Base-by-base conservation (phyloP, 2,113 vertebrate species). In the Zosterops japonicus region DNA sequence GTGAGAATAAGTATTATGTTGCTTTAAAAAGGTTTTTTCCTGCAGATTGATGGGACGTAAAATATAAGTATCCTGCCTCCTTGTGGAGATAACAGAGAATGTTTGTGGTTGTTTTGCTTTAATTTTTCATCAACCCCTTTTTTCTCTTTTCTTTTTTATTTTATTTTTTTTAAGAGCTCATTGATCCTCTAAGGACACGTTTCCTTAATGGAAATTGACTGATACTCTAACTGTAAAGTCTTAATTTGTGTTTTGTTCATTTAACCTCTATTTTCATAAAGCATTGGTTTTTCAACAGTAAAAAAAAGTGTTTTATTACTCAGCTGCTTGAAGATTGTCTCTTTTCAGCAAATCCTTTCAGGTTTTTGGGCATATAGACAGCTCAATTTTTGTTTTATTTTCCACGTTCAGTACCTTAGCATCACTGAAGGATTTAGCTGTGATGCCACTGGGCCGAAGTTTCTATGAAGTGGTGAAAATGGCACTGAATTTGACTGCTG, bases 391-490 rank as follows among this genome's bases (percentile, higher is more conserved):
- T 77, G 8, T 42, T 81, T 31, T 82, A 14, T 76, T 44, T 82
- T 94, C 59, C 22, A 41, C 3, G 95, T 95, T 77, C 86, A 98
- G 98, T 57, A 89, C 49, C 28, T 92, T 98, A 20, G 14, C 47
- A 47, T 94, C 95, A 17, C 33, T 97, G 47, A 96, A 97, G 63
- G 95, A 96, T 76, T 71, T 96, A 53, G 21, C 69, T 42, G 53
- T 91, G 69, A 79, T 89, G 25, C 93, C 93, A 4, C 36, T 94
- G n/a, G 89, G 85, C 35, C 61, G 53, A 57, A 94, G 8, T 44
- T 78, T 93, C 52, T 95, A 90, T 53, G 76, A 90, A 77, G 19
- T 68, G 28, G 41, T 97, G 55, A 80, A 92, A 78, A 70, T 36
- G n/a, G 12, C 83, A 24, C 70, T 98, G 78, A 97, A 98, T 33